Evolutionary conservation across 2,113 vertebrate species (phyloP), one percentile per base, ranked within the genome.

Genomic region (Zonotrichia leucophrys): DNA sequence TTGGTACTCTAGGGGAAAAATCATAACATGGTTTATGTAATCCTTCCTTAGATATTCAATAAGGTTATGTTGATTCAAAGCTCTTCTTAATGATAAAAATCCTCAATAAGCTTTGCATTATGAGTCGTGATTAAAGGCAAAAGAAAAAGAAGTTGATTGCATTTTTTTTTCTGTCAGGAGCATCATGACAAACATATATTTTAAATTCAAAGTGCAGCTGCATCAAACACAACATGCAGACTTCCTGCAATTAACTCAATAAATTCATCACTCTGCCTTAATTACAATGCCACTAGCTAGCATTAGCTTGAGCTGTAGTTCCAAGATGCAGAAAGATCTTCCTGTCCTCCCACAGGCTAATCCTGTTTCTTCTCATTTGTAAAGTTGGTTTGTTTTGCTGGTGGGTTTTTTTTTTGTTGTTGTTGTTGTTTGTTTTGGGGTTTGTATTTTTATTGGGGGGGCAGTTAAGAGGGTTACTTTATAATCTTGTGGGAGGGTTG

Each of bases 391-490:
- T 63, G 16, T n/a, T 75, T 35, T 21, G 8, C 47, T 46, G 6
- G 0, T 17, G 7, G 5, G 8, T 2, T 0, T 1, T 11, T 21
- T 47, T 35, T 22, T 12, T n/a, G n/a, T 49, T 28, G 2, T 11
- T 21, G 23, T 35, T 22, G 16, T 49, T 28, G 2, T 25, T 47
- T 66, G 12, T 15, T 52, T 31, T 31, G 21, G 21, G 8, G 15
- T 25, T 37, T 44, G 16, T 12, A 41, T 4, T 8, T 8, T 10
- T 72, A 46, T 73, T 25, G 5, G 5, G 8, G 1, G 4, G 3
- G 10, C 0, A 31, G 9, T n/a, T 37, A 30, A 3, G 6, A 5
- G 2, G 5, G 3, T 53, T 53, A 14, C 11, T 69, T 63, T 89
- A 12, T 10, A 19, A 12, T 25, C 69, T 41, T 18, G 5, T 6